Evolutionary conservation across 2,113 vertebrate genomes (phyloP).

Genomic region (Columbina picui): DNA sequence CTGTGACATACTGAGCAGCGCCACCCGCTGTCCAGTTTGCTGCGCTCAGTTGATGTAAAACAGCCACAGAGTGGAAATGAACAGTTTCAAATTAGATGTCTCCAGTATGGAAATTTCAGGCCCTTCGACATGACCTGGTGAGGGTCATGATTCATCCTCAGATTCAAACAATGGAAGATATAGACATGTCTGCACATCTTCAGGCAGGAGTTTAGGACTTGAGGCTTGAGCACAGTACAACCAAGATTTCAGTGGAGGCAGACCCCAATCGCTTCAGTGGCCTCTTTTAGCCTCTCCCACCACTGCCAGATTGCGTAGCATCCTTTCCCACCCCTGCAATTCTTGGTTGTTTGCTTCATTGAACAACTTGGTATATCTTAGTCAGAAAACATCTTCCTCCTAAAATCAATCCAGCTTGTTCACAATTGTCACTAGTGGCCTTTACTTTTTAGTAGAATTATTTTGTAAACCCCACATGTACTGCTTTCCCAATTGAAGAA

Average conservation of each 20-base stretch:
- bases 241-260: background rate
- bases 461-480: background rate
- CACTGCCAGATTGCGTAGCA: background rate
- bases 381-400: background rate
- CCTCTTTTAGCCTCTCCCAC: background rate
- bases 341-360: background rate
- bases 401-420: background rate
- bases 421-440: background rate
- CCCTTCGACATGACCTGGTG: background rate
- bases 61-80: background rate
- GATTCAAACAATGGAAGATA: background rate
- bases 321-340: background rate
- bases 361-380: background rate
- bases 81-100: background rate
- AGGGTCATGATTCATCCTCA: background rate
- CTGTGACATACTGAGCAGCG: background rate
- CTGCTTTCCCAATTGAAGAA: background rate
- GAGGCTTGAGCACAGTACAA: background rate
- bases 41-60: fast-evolving
- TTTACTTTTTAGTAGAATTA: background rate
- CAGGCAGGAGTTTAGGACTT: background rate
- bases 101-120: background rate
- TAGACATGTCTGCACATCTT: background rate
- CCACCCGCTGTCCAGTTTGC: background rate
- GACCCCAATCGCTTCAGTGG: background rate